Evolutionary conservation across 2,113 vertebrate species (phyloP).

Genomic region (Arvicanthis niloticus): DNA sequence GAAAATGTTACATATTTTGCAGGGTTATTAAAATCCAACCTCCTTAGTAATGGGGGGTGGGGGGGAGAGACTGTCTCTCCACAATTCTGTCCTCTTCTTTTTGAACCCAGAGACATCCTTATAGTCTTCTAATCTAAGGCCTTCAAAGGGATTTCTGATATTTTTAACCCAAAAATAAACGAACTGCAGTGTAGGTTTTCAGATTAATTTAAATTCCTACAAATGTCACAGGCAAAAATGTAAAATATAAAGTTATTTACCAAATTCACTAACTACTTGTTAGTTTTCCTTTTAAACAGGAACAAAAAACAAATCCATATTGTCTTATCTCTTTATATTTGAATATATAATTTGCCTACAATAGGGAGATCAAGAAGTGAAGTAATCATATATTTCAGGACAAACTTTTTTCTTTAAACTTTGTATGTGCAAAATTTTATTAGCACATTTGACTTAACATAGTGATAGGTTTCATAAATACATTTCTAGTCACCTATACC

Average conservation of each 20-base stretch:
- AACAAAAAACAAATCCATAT: neutral
- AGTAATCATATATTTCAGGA: neutral
- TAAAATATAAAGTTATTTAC: neutral
- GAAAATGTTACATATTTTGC: neutral
- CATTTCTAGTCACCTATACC: neutral
- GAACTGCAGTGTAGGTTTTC: neutral
- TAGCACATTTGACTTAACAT: neutral
- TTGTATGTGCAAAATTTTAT: neutral
- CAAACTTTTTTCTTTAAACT: constrained; percentile 1
- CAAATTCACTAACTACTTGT: neutral
- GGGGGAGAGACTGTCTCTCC: neutral
- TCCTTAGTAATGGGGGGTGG: neutral
- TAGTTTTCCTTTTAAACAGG: constrained; percentile 14
- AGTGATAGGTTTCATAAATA: neutral
- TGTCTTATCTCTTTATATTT: neutral
- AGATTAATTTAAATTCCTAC: neutral
- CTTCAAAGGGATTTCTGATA: neutral
- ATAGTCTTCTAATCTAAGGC: neutral
- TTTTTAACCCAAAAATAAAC: neutral
- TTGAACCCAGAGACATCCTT: neutral
- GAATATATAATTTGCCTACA: neutral
- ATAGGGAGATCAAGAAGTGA: neutral
- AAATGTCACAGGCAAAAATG: neutral
- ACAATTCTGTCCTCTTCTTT: neutral
- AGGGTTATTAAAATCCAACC: neutral